Evolutionary conservation across 1,140 invertebrate species (phyloP).

Genomic region (Bicyclus anynana): DNA sequence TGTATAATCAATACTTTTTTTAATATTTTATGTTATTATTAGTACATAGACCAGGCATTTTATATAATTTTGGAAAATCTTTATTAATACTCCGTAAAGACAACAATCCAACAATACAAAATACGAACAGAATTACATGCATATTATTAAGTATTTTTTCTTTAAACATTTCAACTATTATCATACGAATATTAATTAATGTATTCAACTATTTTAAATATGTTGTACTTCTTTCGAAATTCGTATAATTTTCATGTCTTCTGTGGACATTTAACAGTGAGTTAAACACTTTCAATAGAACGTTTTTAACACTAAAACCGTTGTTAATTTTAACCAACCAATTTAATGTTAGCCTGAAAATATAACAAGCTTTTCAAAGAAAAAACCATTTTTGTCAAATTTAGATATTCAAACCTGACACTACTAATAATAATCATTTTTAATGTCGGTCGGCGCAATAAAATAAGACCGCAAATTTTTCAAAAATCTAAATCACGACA

Average conservation of each 20-base stretch:
- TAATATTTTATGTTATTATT: too few relatives aligned
- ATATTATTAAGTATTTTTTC: not conserved
- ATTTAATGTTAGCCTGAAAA: not conserved
- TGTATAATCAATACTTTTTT: too few relatives aligned
- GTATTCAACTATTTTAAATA: slow-evolving; percentile 21
- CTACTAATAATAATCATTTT: too few relatives aligned
- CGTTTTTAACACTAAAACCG: not conserved
- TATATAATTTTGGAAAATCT: too few relatives aligned
- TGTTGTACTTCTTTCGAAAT: slow-evolving; percentile 23
- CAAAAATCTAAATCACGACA: too few relatives aligned
- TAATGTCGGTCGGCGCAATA: too few relatives aligned
- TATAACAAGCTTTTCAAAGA: too few relatives aligned
- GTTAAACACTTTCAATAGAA: not conserved
- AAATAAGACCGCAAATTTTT: too few relatives aligned
- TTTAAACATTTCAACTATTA: slow-evolving; percentile 1
- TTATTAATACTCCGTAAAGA: too few relatives aligned
- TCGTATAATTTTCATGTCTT: slow-evolving; percentile 12
- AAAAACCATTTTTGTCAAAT: too few relatives aligned
- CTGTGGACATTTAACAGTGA: not conserved
- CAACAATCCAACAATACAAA: not conserved
- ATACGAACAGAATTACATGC: slow-evolving; percentile 2
- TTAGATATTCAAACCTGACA: too few relatives aligned
- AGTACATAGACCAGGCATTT: too few relatives aligned
- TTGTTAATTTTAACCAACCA: not conserved
- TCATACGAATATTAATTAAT: slow-evolving; percentile 3